Evolutionary conservation across 2,888 invertebrate species (phyloP), one percentile per base, ranked within the genome.

Genomic region (Meiosimyza decipiens): DNA sequence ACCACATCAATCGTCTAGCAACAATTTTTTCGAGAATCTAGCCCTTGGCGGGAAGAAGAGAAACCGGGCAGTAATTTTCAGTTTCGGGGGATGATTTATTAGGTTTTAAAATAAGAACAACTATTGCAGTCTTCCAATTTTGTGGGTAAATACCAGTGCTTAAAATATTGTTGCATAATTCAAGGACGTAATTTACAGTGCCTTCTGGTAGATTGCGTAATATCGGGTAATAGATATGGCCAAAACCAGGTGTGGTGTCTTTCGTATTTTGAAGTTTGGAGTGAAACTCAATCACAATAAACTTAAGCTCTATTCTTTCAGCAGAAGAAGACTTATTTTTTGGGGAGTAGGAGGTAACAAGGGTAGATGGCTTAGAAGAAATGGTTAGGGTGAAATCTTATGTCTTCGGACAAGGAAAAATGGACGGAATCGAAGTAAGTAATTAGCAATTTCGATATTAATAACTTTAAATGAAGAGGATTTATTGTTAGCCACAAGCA

Each of bases 21-120:
- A 72, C 60, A 5, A 72, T 59, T 52, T 72, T 72, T 67, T 72
- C 72, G 1, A 72, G n/a, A 2, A 72, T 16, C 60, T 72, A 67
- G 15, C 67, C 51, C 18, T 60, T 57, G 28, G 60, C 66, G 16
- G 72, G 62, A 18, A 72, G 47, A 7, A 72, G 47, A 1, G 72
- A 72, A n/a, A 72, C 59, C 16, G 62, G 51, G n/a, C 55, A 16
- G 16, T 55, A 55, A 6, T 16, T n/a, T 6, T 12, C 7, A 55
- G n/a, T n/a, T n/a, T 13, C 55, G 12, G 9, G 7, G 13, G 7
- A n/a, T 12, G 57, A 49, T 33, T 57, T 68, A 22, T 68, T 68
- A 0, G 57, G 68, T 59, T 68, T 68, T 2, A 28, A 50, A 40
- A 68, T 68, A 13, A 59, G 59, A 6, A 68, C 15, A 5, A 68